phyloP scores from a whole-genome alignment of 2,888 invertebrate genomes.

The Bugulina stolonifera region DNA sequence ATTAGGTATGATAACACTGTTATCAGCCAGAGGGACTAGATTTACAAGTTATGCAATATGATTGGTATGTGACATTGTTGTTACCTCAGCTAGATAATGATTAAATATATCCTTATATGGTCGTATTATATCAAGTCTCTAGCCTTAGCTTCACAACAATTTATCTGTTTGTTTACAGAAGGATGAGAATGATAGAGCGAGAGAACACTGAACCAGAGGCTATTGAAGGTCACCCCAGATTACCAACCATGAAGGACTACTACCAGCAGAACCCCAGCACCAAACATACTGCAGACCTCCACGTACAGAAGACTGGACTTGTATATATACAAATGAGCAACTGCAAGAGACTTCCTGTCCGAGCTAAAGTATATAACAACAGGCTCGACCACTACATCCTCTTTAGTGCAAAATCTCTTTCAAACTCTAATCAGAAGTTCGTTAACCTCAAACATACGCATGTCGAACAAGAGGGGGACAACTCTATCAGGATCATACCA shows the following conservation, averaged over 20 bases:
- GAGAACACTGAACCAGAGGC: neutral
- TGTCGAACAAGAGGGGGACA: neutral
- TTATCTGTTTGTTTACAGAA: too few relatives aligned
- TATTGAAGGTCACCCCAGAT: neutral
- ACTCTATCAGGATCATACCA: conserved; percentile 2
- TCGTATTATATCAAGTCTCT: too few relatives aligned
- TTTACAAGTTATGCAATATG: too few relatives aligned
- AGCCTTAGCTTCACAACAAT: too few relatives aligned
- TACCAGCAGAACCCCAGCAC: neutral
- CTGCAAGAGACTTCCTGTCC: neutral
- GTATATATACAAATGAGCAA: conserved; percentile 7
- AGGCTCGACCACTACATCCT: conserved; percentile 10
- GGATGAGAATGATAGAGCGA: neutral
- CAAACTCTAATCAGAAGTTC: neutral
- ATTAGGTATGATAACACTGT: too few relatives aligned
- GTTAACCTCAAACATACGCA: conserved; percentile 10
- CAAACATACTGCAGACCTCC: neutral
- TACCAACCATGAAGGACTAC: conserved; percentile 12
- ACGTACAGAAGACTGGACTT: conserved; percentile 20
- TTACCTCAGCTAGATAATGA: too few relatives aligned
- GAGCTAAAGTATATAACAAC: conserved; percentile 10
- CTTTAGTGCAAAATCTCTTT: neutral
- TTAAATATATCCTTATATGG: too few relatives aligned
- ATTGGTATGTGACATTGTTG: too few relatives aligned
- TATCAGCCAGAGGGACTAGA: too few relatives aligned